Conservation (phyloP, 1,140 invertebrate genomes). For the Drosophila arizonae region DNA sequence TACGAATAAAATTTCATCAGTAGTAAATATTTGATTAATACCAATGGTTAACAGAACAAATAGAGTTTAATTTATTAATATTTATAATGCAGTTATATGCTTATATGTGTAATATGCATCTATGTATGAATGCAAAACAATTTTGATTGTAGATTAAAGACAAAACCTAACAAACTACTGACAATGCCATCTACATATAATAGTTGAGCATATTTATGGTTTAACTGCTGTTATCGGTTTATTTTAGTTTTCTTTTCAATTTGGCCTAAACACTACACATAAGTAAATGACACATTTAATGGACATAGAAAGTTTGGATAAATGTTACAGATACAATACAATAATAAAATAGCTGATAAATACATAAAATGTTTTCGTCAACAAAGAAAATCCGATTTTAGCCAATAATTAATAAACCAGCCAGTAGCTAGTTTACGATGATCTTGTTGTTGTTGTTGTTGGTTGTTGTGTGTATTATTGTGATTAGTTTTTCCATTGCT, state of each 20-base stretch:
- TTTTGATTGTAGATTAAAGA: conserved; percentile 5
- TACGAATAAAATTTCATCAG: conserved; percentile 61
- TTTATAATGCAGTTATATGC: conserved; percentile 17
- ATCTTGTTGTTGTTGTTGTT: conserved; percentile 34
- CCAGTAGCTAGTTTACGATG: conserved; percentile 18
- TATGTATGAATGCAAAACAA: conserved; percentile 10
- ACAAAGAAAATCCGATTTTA: conserved; percentile 26
- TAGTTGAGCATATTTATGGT: conserved; percentile 44
- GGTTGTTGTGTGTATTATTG: conserved; percentile 14
- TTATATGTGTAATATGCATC: conserved; percentile 1
- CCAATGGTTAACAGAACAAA: conserved; percentile 77
- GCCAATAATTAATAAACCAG: conserved; percentile 23
- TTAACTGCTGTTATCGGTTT: conserved; percentile 4
- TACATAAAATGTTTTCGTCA: conserved; percentile 58
- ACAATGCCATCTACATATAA: conserved; percentile 22
- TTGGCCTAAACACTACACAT: conserved; percentile 64
- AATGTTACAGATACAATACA: conserved; percentile 60
- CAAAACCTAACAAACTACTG: conserved; percentile 29
- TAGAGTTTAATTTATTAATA: conserved; percentile 45
- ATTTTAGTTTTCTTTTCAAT: not conserved
- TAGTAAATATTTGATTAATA: conserved; percentile 66
- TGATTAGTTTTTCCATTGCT: conserved; percentile 67
- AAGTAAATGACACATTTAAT: conserved; percentile 79
- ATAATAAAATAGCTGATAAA: conserved; percentile 65
- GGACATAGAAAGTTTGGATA: conserved; percentile 75